Evolutionary conservation across 1,140 invertebrate species (phyloP).

Genomic region (Plectrocnemia conspersa): DNA sequence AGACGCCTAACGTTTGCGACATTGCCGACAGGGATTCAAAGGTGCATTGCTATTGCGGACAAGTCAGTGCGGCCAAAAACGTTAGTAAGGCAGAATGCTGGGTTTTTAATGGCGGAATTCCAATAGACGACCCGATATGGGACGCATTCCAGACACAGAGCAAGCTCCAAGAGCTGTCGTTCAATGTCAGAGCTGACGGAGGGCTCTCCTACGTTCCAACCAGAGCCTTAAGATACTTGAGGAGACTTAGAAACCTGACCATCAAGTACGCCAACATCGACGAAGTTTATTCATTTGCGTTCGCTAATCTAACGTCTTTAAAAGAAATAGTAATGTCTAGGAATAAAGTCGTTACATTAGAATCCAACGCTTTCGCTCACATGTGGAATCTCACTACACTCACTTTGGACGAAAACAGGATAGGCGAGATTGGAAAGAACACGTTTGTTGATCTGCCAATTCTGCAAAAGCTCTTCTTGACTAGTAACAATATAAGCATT

Average conservation of each 20-base stretch:
- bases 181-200: slow-evolving; percentile 62
- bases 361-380: slow-evolving; percentile 63
- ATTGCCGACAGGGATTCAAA: slow-evolving; percentile 47
- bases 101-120: slow-evolving; percentile 62
- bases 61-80: slow-evolving; percentile 45
- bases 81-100: slow-evolving; percentile 55
- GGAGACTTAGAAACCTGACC: slow-evolving; percentile 59
- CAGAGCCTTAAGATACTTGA: slow-evolving; percentile 58
- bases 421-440: slow-evolving; percentile 64
- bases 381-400: slow-evolving; percentile 60
- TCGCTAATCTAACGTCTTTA: slow-evolving; percentile 63
- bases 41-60: slow-evolving; percentile 50
- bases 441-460: slow-evolving; percentile 67
- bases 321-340: slow-evolving; percentile 62
- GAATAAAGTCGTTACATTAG: slow-evolving; percentile 62
- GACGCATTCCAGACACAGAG: slow-evolving; percentile 65
- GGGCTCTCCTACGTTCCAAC: slow-evolving; percentile 65
- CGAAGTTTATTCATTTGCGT: slow-evolving; percentile 61
- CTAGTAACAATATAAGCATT: slow-evolving; percentile 66
- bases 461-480: slow-evolving; percentile 63
- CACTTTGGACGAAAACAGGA: slow-evolving; percentile 65
- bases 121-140: slow-evolving; percentile 63
- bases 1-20: slow-evolving; percentile 43
- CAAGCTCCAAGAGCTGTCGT: slow-evolving; percentile 60
- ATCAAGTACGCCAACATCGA: slow-evolving; percentile 67